Evolutionary conservation across 2,113 vertebrate genomes (phyloP).

Genomic region (Hystrix cristata): DNA sequence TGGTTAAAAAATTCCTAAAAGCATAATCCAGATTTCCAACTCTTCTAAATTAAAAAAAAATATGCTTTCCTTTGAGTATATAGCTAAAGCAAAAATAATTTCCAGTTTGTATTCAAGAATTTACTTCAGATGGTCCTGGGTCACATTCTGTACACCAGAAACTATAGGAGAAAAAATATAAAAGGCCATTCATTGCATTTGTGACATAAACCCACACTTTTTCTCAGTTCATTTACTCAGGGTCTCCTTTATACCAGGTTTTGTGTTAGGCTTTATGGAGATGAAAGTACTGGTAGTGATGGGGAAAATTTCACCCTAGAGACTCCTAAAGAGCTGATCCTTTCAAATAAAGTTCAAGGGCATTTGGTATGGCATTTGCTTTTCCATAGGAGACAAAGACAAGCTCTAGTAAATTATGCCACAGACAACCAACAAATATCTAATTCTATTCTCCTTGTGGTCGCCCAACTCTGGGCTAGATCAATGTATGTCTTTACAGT

Average conservation of each 20-base stretch:
- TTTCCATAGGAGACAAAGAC: conserved; percentile 39
- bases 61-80: conserved; percentile 30
- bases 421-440: not conserved
- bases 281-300: not conserved
- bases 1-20: conserved; percentile 61
- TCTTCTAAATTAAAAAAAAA: conserved; percentile 60
- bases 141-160: not conserved
- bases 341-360: conserved; percentile 71
- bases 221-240: conserved; percentile 51
- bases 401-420: conserved; percentile 32
- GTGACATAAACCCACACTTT: not conserved
- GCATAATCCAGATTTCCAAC: conserved; percentile 22
- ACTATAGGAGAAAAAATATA: not conserved
- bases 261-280: conserved; percentile 63
- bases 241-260: conserved; percentile 29
- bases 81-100: conserved; percentile 5
- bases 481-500: conserved; percentile 9
- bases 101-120: conserved; percentile 17
- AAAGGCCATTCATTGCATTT: not conserved
- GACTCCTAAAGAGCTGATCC: not conserved
- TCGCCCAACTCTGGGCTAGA: conserved; percentile 17
- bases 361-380: conserved; percentile 58
- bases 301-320: conserved; percentile 55
- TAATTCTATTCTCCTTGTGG: not conserved
- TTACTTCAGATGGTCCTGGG: conserved; percentile 32